A percentile compares a stretch with the other conserved stretches of the same genome.
phyloP scores from a whole-genome alignment of 2,888 invertebrate species.

The Dioctria rufipes region DNA sequence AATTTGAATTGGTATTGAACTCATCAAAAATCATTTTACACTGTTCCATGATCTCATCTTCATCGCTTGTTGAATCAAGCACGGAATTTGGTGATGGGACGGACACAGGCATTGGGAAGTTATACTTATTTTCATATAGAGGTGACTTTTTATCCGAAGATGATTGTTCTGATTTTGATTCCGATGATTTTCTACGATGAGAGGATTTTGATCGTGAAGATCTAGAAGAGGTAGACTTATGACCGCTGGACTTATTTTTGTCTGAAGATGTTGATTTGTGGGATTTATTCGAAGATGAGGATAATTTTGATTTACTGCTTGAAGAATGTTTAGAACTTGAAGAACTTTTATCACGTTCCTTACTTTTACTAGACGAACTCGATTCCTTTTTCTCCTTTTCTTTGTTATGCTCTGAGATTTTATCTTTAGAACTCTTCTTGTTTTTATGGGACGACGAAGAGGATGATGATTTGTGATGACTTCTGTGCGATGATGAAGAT shows the following conservation, averaged over 20 bases:
- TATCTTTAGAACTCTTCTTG: slow-evolving; percentile 11
- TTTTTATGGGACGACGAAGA: slow-evolving; percentile 52
- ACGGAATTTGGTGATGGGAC: slow-evolving; percentile 59
- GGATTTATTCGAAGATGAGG: slow-evolving; percentile 56
- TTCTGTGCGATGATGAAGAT: slow-evolving; percentile 43
- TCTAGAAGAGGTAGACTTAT: slow-evolving; percentile 56
- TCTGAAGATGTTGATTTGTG: slow-evolving; percentile 38
- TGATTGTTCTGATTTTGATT: not conserved
- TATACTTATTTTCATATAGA: slow-evolving; percentile 60
- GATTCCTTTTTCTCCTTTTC: not conserved
- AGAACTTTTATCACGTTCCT: slow-evolving; percentile 51
- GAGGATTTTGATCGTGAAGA: slow-evolving; percentile 40
- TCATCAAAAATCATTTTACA: slow-evolving; percentile 91
- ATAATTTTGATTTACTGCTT: slow-evolving; percentile 3
- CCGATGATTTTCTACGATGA: slow-evolving; percentile 23
- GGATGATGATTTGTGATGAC: slow-evolving; percentile 30
- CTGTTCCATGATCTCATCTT: slow-evolving; percentile 83
- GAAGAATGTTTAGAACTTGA: slow-evolving; percentile 55
- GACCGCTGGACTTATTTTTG: not conserved
- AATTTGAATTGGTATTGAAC: slow-evolving; percentile 72
- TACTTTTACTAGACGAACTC: slow-evolving; percentile 37
- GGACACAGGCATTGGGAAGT: slow-evolving; percentile 52
- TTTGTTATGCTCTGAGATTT: slow-evolving; percentile 27
- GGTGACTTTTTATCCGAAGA: slow-evolving; percentile 61
- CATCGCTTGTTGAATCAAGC: slow-evolving; percentile 70